Evolutionary conservation across 1,140 invertebrate species (phyloP).

Genomic region (Hycleus phaleratus): DNA sequence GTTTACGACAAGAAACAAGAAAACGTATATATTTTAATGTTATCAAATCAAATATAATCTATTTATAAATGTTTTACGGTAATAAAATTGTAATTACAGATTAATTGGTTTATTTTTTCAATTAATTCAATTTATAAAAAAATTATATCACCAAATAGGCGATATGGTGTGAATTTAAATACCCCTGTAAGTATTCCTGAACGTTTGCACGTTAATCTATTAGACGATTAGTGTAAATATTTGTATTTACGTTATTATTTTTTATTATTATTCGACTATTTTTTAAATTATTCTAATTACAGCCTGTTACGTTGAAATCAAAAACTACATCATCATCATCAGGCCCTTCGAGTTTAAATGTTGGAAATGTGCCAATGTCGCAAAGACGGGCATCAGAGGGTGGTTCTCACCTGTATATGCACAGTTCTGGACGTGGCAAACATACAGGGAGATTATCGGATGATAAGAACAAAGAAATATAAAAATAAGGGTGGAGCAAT

Average conservation of each 20-base stretch:
- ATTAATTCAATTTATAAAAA: background rate
- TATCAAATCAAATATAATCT: slow-evolving; percentile 13
- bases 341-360: slow-evolving; percentile 49
- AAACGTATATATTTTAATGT: slow-evolving; percentile 13
- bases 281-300: too few relatives aligned
- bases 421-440: background rate
- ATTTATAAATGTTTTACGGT: slow-evolving; percentile 22
- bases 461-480: slow-evolving; percentile 7
- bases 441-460: background rate
- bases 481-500: background rate
- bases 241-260: background rate
- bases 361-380: slow-evolving; percentile 50
- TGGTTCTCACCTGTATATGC: slow-evolving; percentile 62
- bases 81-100: slow-evolving; percentile 15
- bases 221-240: background rate
- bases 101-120: background rate
- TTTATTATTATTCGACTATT: background rate
- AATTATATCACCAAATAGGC: background rate
- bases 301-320: background rate
- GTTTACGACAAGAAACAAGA: slow-evolving; percentile 14
- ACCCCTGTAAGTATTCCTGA: background rate
- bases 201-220: background rate
- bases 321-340: slow-evolving; percentile 38
- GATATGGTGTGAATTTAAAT: background rate
- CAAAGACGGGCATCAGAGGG: slow-evolving; percentile 72